Percentiles rank a stretch among this genome's conserved stretches.
Evolutionary conservation across 2,888 invertebrate genomes (phyloP).

Genomic region (Vanessa cardui): DNA sequence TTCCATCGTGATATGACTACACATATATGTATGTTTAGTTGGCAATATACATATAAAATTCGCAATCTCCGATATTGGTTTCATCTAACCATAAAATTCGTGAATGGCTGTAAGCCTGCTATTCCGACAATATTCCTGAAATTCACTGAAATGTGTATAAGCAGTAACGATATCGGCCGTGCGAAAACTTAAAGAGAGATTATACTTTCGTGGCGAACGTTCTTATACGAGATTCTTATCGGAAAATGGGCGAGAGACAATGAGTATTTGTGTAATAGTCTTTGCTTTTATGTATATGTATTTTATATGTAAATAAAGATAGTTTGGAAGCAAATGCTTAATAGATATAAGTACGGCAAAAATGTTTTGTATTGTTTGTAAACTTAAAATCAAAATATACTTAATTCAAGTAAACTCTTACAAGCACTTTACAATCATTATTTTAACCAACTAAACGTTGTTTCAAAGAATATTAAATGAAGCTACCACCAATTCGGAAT

Average conservation of each 20-base stretch:
- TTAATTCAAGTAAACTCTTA: too few species aligned
- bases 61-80: constrained; percentile 20
- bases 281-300: too few species aligned
- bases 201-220: neutral
- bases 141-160: constrained; percentile 22
- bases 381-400: too few species aligned
- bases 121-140: constrained; percentile 16
- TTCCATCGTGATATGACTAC: too few species aligned
- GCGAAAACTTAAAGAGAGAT: constrained; percentile 25
- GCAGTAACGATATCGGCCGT: constrained; percentile 15
- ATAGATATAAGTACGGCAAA: too few species aligned
- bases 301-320: too few species aligned
- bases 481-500: too few species aligned
- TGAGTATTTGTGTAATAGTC: neutral
- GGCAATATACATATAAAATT: constrained; percentile 13
- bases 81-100: constrained; percentile 16
- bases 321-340: too few species aligned
- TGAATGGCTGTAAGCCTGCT: constrained; percentile 13
- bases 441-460: too few species aligned
- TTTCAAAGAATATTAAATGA: too few species aligned
- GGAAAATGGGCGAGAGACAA: constrained; percentile 6
- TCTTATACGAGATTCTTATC: constrained; percentile 1
- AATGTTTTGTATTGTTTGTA: too few species aligned
- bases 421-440: too few species aligned
- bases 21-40: constrained; percentile 26